Evolutionary conservation across 1,140 invertebrate genomes (phyloP), one percentile per base, ranked within the genome.

Genomic region (Battus philenor): DNA sequence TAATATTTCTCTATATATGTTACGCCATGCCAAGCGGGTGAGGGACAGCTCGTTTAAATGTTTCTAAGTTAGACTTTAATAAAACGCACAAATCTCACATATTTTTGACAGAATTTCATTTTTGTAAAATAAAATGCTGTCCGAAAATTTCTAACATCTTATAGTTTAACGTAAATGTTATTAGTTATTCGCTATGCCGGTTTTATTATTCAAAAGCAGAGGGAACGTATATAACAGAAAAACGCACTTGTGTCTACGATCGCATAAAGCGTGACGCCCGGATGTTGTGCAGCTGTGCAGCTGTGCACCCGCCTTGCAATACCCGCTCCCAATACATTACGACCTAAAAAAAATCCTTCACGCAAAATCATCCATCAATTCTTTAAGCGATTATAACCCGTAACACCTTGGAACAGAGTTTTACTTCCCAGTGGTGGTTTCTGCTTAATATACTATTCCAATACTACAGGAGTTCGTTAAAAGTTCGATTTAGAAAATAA

Each of bases 261-360:
- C 30, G 31, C 48, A 55, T 24, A 24, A 39, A 20, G 12, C 33
- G 39, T 22, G 26, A 12, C 31, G 53, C 16, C 50, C 55, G 56
- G 59, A 59, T 57, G 50, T 47, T 22, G n/a, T 47, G 64, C 68
- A 68, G 61, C 67, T 70, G 67, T 61, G 63, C 55, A 44, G 32
- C 52, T 50, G 36, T 46, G 39, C 33, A 7, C 30, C 30, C 34
- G 15, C 17, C 17, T 1, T 27, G 38, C 30, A 45, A 39, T n/a
- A n/a, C n/a, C n/a, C 51, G 29, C 16, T 50, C 38, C 31, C 34
- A 17, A 29, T 24, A 41, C 44, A 45, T 16, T 45, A 22, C 17
- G 10, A 27, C 38, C 11, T 8, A 13, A 45, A 32, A 45, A 45
- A 41, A 41, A 41, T 27, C 24, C 38, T 41, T 29, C 38, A 41